A percentile compares a stretch with the other conserved stretches of the same genome.
Conservation (phyloP, 1,140 invertebrate species). For the Musca domestica region DNA sequence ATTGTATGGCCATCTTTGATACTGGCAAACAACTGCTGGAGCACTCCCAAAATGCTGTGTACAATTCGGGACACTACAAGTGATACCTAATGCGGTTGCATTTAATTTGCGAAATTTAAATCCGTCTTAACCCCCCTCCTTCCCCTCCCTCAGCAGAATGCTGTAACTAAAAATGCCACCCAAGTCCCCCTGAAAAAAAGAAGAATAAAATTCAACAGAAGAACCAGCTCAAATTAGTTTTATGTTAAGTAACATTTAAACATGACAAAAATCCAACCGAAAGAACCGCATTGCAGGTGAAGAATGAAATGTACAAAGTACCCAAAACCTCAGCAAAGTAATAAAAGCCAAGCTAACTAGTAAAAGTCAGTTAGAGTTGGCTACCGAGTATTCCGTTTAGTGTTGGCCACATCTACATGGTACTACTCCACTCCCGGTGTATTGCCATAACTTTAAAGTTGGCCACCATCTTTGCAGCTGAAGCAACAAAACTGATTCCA, state of each 20-base stretch:
- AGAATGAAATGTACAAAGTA: neutral
- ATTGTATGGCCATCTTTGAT: too few relatives aligned
- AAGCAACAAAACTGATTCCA: too few relatives aligned
- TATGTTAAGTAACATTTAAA: constrained; percentile 16
- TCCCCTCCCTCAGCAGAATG: too few relatives aligned
- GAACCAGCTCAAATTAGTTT: constrained; percentile 3
- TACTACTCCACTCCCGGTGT: too few relatives aligned
- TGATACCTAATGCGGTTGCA: constrained; percentile 17
- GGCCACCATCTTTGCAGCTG: too few relatives aligned
- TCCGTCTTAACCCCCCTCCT: constrained; percentile 3
- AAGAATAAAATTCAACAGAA: neutral
- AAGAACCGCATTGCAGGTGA: constrained; percentile 22
- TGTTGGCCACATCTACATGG: too few relatives aligned
- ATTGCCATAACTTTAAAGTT: too few relatives aligned
- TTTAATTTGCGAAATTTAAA: constrained; percentile 10
- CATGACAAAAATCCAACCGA: constrained; percentile 17
- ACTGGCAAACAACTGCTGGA: neutral
- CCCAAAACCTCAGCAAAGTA: constrained; percentile 17
- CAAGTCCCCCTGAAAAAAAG: too few relatives aligned
- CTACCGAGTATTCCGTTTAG: too few relatives aligned
- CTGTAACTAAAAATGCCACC: too few relatives aligned
- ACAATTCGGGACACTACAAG: constrained; percentile 3
- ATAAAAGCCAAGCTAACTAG: constrained; percentile 25
- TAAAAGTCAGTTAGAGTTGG: constrained; percentile 5
- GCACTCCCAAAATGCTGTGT: neutral